A percentile compares a stretch with the other conserved stretches of the same genome.
These are phyloP conservation scores for Habroteleia sp. DNA, from an alignment of 2,888 invertebrate genomes.

Conservation along the genomic window DNA sequence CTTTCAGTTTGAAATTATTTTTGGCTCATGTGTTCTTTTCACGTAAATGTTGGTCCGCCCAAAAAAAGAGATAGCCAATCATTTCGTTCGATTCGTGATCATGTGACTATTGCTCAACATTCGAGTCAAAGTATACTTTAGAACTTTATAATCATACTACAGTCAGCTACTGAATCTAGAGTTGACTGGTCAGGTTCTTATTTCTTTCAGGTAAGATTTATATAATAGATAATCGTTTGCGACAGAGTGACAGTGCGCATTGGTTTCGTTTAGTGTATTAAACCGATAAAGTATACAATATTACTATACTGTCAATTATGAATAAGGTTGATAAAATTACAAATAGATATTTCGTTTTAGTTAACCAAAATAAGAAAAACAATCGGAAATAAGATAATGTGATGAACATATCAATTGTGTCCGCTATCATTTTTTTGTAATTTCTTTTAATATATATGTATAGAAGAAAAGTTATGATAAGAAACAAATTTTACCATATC, in stretches of 20 bases:
- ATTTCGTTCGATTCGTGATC: constrained; percentile 48
- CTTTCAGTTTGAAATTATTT: constrained; percentile 79
- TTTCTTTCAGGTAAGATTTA: constrained; percentile 63
- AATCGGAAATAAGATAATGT: too few species aligned
- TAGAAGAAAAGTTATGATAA: too few species aligned
- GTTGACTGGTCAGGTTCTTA: constrained; percentile 82
- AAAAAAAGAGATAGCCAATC: constrained; percentile 78
- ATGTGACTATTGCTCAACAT: constrained; percentile 63
- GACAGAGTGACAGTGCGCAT: constrained; percentile 25
- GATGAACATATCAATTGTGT: too few species aligned
- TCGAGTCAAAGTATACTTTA: constrained; percentile 81
- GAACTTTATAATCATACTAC: constrained; percentile 82
- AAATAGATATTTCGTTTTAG: too few species aligned
- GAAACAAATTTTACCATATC: too few species aligned
- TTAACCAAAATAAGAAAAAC: too few species aligned
- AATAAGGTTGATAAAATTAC: too few species aligned
- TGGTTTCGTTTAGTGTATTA: constrained; percentile 21
- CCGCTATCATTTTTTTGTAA: too few species aligned
- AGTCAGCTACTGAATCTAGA: constrained; percentile 84
- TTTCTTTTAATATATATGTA: too few species aligned
- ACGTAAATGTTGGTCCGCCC: constrained; percentile 70
- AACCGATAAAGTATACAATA: too few species aligned
- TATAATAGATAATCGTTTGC: constrained; percentile 39
- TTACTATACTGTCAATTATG: too few species aligned
- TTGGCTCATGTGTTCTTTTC: constrained; percentile 69